Evolutionary conservation across 2,888 invertebrate species (phyloP).

Genomic region (Allygus modestus): DNA sequence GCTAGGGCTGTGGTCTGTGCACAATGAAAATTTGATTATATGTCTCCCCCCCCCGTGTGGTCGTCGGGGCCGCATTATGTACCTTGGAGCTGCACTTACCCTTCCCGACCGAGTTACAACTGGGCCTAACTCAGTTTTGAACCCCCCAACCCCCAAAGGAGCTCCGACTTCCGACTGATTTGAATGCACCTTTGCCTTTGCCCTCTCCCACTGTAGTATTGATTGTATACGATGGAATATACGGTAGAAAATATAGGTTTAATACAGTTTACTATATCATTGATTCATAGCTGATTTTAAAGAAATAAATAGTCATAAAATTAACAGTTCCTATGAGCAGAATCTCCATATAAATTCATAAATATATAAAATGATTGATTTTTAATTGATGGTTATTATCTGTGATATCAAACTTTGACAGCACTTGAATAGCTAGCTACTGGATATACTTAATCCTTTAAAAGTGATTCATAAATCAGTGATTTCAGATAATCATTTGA

Average conservation of each 20-base stretch:
- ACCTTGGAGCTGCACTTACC: conserved; percentile 52
- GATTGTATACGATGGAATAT: neutral
- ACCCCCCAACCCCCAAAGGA: neutral
- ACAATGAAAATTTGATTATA: conserved; percentile 59
- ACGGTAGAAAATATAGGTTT: neutral
- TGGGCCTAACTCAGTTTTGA: conserved; percentile 46
- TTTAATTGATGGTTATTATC: no score
- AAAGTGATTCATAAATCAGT: no score
- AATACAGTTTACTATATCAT: no score
- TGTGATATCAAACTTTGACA: no score
- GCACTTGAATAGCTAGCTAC: no score
- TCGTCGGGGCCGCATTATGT: conserved; percentile 16
- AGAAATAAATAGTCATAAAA: no score
- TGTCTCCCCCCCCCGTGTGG: conserved; percentile 20
- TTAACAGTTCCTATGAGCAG: no score
- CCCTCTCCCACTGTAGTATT: neutral
- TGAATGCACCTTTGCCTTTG: conserved; percentile 38
- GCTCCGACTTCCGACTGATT: conserved; percentile 12
- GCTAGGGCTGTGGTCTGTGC: conserved; percentile 25
- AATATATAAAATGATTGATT: no score
- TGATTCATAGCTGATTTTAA: no score
- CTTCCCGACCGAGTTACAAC: conserved; percentile 27
- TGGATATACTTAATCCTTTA: no score
- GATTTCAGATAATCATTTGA: no score
- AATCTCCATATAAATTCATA: no score